phyloP scores from a whole-genome alignment of 1,140 invertebrate genomes.

The Drosophila tristis region DNA sequence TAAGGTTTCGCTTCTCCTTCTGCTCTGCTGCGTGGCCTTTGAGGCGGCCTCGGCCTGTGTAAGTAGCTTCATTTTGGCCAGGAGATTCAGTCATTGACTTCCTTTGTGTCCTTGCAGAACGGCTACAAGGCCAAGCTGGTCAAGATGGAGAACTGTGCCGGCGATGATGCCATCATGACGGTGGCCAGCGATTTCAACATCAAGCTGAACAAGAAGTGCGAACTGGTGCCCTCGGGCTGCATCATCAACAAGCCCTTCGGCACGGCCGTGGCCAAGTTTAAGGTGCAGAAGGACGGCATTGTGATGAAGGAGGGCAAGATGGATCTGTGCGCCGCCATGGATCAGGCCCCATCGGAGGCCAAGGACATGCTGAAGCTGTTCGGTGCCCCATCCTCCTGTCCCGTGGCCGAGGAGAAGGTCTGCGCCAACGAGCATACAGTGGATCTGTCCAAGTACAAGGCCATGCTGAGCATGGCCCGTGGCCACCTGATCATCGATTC shows the following conservation, averaged over 20 bases:
- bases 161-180: conserved; percentile 62
- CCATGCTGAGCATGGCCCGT: conserved; percentile 73
- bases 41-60: conserved; percentile 69
- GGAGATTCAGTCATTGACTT: not conserved
- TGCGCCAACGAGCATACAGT: conserved; percentile 72
- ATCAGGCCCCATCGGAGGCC: conserved; percentile 62
- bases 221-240: conserved; percentile 74
- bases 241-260: conserved; percentile 70
- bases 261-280: conserved; percentile 70
- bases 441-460: conserved; percentile 78
- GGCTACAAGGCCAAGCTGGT: conserved; percentile 80
- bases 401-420: conserved; percentile 76
- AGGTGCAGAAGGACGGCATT: conserved; percentile 74
- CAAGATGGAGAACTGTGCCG: conserved; percentile 79
- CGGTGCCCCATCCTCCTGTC: conserved; percentile 71
- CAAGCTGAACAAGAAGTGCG: conserved; percentile 81
- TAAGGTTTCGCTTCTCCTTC: conserved; percentile 40
- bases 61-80: conserved; percentile 35
- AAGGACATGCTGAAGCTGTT: conserved; percentile 79
- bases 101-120: conserved; percentile 47
- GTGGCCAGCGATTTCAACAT: conserved; percentile 62
- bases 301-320: conserved; percentile 79
- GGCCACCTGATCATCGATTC: conserved; percentile 73
- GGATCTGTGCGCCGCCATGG: conserved; percentile 71
- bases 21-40: conserved; percentile 42